A percentile compares a stretch with the other conserved stretches of the same genome.
phyloP scores from a whole-genome alignment of 2,797 vertebrate species.

The Centroberyx gerrardi region DNA sequence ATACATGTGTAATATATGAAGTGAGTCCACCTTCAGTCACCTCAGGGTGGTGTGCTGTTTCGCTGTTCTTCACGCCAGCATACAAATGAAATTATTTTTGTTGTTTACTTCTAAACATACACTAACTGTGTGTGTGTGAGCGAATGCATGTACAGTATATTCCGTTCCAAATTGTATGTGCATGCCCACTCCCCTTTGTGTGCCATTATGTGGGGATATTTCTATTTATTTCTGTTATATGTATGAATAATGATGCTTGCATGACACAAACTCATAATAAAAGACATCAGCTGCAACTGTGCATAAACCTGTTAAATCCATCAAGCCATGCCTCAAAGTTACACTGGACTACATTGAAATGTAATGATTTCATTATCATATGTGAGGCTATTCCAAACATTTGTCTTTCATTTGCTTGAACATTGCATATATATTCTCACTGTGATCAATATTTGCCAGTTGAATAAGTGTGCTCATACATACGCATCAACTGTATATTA shows the following conservation, averaged over 20 bases:
- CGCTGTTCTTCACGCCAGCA: not conserved
- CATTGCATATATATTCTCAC: not conserved
- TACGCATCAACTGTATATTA: not conserved
- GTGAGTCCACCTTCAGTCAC: not conserved
- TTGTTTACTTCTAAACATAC: slow-evolving; percentile 8
- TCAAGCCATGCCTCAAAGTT: not conserved
- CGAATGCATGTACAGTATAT: too few species aligned
- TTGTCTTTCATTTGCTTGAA: not conserved
- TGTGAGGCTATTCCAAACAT: not conserved
- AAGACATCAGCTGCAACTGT: not conserved
- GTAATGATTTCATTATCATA: slow-evolving; percentile 17
- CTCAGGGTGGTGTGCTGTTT: not conserved
- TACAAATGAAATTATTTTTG: not conserved
- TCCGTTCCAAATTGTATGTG: not conserved
- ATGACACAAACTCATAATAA: not conserved
- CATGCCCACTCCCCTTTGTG: not conserved
- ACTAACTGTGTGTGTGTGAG: not conserved
- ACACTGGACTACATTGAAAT: slow-evolving; percentile 11
- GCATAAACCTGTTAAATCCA: not conserved
- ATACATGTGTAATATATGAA: not conserved
- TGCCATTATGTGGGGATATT: not conserved
- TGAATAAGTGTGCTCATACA: not conserved
- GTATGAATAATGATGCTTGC: not conserved
- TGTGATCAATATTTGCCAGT: not conserved
- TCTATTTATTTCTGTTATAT: not conserved